Evolutionary conservation across 2,113 vertebrate species (phyloP).

Genomic region (Archocentrus centrarchus): DNA sequence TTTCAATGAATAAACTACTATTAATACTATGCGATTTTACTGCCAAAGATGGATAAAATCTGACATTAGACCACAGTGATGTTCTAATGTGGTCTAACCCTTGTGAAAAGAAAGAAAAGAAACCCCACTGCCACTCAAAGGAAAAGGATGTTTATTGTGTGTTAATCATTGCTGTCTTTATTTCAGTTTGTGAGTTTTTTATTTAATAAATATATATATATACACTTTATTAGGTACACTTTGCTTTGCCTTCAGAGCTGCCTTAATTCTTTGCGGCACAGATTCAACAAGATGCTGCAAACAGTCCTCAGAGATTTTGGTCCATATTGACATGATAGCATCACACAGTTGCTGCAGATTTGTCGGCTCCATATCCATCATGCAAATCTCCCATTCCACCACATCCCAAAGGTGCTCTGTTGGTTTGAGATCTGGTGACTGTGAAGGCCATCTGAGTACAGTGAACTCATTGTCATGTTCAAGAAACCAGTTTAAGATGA

Average conservation of each 20-base stretch:
- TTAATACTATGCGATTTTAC: not conserved
- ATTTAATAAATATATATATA: not conserved
- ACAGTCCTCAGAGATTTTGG: not conserved
- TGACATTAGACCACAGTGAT: not conserved
- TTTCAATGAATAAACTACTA: not conserved
- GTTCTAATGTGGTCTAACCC: not conserved
- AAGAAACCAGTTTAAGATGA: not conserved
- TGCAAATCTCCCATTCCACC: not conserved
- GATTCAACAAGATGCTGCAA: not conserved
- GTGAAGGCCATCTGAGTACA: not conserved
- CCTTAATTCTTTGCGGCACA: not conserved
- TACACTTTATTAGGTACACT: not conserved
- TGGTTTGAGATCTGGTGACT: not conserved
- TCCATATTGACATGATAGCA: not conserved
- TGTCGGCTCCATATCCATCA: not conserved
- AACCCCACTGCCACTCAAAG: no score
- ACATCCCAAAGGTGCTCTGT: not conserved
- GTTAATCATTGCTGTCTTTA: not conserved
- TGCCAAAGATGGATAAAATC: not conserved
- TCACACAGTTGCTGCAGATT: conserved; percentile 2
- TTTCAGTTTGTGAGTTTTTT: not conserved
- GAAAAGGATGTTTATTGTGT: not conserved
- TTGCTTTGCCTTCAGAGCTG: not conserved
- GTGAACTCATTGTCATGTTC: not conserved
- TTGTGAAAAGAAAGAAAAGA: not conserved